Conservation (phyloP, 2,888 invertebrate species). For the Itoplectis maculator region DNA sequence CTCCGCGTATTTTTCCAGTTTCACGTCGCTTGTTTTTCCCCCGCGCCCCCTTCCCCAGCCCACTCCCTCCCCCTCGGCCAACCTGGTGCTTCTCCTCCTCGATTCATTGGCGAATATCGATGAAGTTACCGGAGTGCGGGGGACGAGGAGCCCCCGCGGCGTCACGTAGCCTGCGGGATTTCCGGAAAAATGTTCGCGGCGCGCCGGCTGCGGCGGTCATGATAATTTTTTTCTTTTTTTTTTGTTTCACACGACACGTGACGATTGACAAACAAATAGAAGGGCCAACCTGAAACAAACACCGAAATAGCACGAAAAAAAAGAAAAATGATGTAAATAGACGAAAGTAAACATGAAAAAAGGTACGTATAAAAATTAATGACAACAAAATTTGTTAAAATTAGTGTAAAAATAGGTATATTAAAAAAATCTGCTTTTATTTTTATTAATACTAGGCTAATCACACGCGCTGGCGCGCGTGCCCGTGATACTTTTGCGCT, state of each 20-base stretch:
- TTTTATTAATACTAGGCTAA: no score
- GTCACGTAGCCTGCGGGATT: slow-evolving; percentile 35
- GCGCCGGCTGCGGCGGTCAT: not conserved
- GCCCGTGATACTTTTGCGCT: no score
- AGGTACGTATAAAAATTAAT: no score
- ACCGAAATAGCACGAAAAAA: not conserved
- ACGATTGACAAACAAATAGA: not conserved
- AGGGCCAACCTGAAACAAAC: not conserved
- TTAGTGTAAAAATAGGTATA: no score
- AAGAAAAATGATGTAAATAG: no score
- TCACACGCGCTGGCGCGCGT: no score
- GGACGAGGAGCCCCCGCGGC: slow-evolving; percentile 47
- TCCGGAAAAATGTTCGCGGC: slow-evolving; percentile 26
- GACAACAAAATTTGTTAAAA: no score
- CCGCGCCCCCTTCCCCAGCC: no score
- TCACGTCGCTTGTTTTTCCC: slow-evolving; percentile 36
- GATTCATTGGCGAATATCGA: slow-evolving; percentile 79
- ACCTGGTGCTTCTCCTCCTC: slow-evolving; percentile 49
- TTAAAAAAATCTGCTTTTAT: no score
- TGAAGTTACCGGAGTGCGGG: slow-evolving; percentile 74
- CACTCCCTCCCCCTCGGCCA: no score
- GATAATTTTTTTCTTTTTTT: not conserved
- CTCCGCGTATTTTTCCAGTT: slow-evolving; percentile 48
- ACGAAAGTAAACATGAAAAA: no score
- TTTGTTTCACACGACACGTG: not conserved